phyloP scores from a whole-genome alignment of 1,140 invertebrate genomes.

The Drosophila jambulina region DNA sequence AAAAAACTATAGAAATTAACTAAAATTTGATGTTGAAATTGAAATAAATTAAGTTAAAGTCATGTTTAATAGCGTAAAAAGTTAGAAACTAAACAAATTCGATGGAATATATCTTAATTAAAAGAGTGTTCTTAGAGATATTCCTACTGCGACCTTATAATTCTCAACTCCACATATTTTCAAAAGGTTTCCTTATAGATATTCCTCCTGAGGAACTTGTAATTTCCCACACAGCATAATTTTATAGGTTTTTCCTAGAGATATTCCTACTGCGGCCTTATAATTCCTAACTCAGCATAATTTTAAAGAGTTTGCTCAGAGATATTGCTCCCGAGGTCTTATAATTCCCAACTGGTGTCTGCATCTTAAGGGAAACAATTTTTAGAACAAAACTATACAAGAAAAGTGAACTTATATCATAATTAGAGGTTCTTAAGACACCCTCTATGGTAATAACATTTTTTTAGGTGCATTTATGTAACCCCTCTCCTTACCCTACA shows the following conservation, averaged over 20 bases:
- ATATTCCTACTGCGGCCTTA: no score
- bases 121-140: no score
- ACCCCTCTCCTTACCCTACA: not conserved
- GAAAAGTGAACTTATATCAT: not conserved
- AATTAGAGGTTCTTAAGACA: not conserved
- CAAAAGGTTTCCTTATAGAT: no score
- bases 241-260: not conserved
- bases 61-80: not conserved
- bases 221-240: no score
- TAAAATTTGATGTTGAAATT: not conserved
- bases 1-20: not conserved
- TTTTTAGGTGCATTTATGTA: not conserved
- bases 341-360: not conserved
- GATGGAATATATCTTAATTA: no score
- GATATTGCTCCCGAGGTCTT: not conserved
- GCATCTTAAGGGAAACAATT: not conserved
- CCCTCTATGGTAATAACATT: no score
- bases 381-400: not conserved
- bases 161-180: no score
- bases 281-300: not conserved
- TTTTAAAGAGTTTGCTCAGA: no score
- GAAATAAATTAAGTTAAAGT: not conserved
- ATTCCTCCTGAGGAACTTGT: no score
- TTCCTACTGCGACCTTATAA: no score
- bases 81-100: not conserved